Base-by-base conservation (phyloP, 64 coral and sea anemone genomes). In the Montipora foliosa region DNA sequence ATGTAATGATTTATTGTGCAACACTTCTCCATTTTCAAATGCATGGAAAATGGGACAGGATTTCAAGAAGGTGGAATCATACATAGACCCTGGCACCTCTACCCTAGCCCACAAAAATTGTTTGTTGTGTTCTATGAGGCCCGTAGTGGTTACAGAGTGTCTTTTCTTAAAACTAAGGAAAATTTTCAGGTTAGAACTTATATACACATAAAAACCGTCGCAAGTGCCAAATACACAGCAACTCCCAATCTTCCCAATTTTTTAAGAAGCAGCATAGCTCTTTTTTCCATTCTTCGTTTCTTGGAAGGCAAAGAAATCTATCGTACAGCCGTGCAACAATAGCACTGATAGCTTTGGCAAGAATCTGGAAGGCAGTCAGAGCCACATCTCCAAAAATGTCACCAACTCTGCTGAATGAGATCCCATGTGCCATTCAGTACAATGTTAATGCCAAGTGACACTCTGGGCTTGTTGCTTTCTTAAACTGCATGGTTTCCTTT, bases 1-100 rank as follows among this genome's bases (percentile, higher is more conserved):
- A 75, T 66, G 24, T 51, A 8, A 19, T 5, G 64, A 19, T 16
- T 70, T 69, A 79, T 81, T 81, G 61, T 78, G 62, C 9, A 94
- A 53, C 0, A 69, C 13, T 14, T 89, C 14, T 8, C 93, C 93
- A 49, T 19, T 8, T 94, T 94, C 92, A 21, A 94, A 75, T 6
- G 29, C 62, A 48, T 21, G 55, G 13, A 71, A 88, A 55, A 88
- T 79, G 48, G 61, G 74, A 37, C 45, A 69, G 17, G 84, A 79
- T 87, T 93, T 58, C 10, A 88, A 51, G 44, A 88, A 83, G 29
- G 57, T 88, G 15, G 83, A 81, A 79, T 88, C 92, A 93, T 93
- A 76, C 3, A 46, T 55, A 61, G 76, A 93, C 2, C 76, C 83
- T 13, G 84, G 83, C 17, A 76, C 85, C 81, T 76, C 77, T 50